These are phyloP conservation scores for Bovichtus variegatus DNA, from an alignment of 2,797 vertebrate species.

Conservation along the genomic window DNA sequence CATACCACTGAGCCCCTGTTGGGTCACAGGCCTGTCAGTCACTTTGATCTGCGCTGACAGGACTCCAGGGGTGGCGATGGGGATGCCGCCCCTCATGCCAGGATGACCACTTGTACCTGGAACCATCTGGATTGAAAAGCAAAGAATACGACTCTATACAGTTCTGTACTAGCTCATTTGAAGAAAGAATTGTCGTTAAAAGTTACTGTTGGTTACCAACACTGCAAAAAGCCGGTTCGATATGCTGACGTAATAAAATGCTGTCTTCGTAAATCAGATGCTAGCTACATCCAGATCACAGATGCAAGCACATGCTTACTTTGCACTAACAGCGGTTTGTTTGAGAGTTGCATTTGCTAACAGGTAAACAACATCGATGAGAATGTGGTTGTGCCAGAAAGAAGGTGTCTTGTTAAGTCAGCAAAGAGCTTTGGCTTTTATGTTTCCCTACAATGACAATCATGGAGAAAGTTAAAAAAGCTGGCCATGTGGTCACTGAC, in stretches of 20 bases:
- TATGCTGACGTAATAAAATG: background rate
- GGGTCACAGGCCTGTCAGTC: slow-evolving; percentile 95
- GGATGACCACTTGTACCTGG: slow-evolving; percentile 90
- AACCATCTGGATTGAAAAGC: slow-evolving; percentile 82
- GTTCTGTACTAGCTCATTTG: background rate
- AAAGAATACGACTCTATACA: background rate
- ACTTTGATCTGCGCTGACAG: slow-evolving; percentile 95
- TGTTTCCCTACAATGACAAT: background rate
- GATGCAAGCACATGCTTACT: background rate
- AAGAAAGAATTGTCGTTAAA: background rate
- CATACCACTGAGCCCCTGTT: slow-evolving; percentile 98
- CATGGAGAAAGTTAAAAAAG: background rate
- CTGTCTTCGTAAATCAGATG: no score
- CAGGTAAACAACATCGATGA: background rate
- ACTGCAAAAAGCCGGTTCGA: background rate
- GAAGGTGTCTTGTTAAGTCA: background rate
- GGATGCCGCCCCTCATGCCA: slow-evolving; percentile 84
- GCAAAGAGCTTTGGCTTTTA: background rate
- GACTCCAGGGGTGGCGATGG: slow-evolving; percentile 84
- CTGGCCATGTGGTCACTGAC: background rate
- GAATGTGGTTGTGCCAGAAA: background rate
- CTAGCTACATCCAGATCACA: background rate
- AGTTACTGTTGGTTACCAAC: background rate
- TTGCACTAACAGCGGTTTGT: background rate
- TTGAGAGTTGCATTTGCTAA: background rate